phyloP scores from a whole-genome alignment of 2,888 invertebrate genomes.

The Cheilosia urbana region DNA sequence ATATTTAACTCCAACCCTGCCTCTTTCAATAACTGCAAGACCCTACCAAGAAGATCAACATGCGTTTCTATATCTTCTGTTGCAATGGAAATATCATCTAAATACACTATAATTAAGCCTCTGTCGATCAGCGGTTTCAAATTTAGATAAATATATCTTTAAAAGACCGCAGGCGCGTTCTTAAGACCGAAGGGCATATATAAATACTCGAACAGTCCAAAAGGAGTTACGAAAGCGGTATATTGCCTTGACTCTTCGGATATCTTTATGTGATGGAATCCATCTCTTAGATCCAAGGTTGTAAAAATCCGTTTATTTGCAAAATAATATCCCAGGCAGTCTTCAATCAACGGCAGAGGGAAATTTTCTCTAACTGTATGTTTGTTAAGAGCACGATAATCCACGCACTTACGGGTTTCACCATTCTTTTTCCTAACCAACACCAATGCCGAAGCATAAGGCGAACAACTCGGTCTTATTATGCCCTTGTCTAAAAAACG shows the following conservation, averaged over 20 bases:
- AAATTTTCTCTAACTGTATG: slow-evolving; percentile 58
- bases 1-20: too few species aligned
- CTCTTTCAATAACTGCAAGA: too few species aligned
- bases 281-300: slow-evolving; percentile 70
- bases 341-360: slow-evolving; percentile 28
- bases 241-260: too few species aligned
- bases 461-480: too few species aligned
- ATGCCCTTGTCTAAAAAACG: too few species aligned
- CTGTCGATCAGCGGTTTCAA: slow-evolving; percentile 29
- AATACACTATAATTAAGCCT: too few species aligned
- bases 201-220: too few species aligned
- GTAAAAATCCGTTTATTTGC: slow-evolving; percentile 10
- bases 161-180: slow-evolving; percentile 63
- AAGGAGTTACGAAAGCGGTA: too few species aligned
- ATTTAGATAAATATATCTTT: slow-evolving; percentile 45
- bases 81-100: slow-evolving; percentile 57
- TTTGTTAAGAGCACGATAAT: slow-evolving; percentile 25
- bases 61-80: slow-evolving; percentile 27
- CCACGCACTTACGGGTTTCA: slow-evolving; percentile 34
- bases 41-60: too few species aligned
- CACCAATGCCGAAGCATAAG: too few species aligned
- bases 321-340: not conserved
- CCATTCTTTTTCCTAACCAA: slow-evolving; percentile 56
- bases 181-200: slow-evolving; percentile 37
- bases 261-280: too few species aligned